These are phyloP conservation scores for Halocynthia aurantium DNA, from an alignment of 23 tunicate genomes.

Conservation along the genomic window DNA sequence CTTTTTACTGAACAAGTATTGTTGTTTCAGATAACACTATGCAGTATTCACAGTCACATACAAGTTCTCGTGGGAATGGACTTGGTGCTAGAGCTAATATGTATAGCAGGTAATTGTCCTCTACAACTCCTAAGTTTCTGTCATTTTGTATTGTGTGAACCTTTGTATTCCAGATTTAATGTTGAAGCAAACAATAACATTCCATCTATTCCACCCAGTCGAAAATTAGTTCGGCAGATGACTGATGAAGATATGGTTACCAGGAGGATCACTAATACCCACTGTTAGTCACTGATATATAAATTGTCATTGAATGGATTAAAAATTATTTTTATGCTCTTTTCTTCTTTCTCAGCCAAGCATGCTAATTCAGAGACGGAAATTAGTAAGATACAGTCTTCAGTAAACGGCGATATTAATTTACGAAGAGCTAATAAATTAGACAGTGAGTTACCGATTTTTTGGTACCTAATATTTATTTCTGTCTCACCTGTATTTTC, in stretches of 20 bases:
- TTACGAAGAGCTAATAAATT: too few relatives aligned
- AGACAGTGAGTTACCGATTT: too few relatives aligned
- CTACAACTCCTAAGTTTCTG: background rate
- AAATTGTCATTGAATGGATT: too few relatives aligned
- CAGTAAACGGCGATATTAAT: too few relatives aligned
- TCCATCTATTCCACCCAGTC: conserved; percentile 7
- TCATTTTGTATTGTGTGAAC: background rate
- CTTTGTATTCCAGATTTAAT: background rate
- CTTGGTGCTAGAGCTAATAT: conserved; percentile 28
- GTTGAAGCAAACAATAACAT: background rate
- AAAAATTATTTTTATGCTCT: too few relatives aligned
- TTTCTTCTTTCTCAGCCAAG: too few relatives aligned
- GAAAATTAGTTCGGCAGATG: background rate
- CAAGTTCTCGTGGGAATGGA: background rate
- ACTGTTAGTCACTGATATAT: background rate
- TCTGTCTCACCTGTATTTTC: background rate
- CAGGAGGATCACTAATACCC: background rate
- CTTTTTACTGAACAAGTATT: too few relatives aligned
- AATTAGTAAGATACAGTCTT: too few relatives aligned
- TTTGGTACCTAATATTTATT: too few relatives aligned
- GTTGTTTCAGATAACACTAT: background rate
- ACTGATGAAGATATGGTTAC: conserved; percentile 17
- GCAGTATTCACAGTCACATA: background rate
- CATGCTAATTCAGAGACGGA: background rate
- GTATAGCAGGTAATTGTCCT: conserved; percentile 47